A percentile compares a stretch with the other conserved stretches of the same genome.
These are phyloP conservation scores for Tragelaphus buxtoni DNA, from an alignment of 2,113 vertebrate species.

Conservation along the genomic window DNA sequence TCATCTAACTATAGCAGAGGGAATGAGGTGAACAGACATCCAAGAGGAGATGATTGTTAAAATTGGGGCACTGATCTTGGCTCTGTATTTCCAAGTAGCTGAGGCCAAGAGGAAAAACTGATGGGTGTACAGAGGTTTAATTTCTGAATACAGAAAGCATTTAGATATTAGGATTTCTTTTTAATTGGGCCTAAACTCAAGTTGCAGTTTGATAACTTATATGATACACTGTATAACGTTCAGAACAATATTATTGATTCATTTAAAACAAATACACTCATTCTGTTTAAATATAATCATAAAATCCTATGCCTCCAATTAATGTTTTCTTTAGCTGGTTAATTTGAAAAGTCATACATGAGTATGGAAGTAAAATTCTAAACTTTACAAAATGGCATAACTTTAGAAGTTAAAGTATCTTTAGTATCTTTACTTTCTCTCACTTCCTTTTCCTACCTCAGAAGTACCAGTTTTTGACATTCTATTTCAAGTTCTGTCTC, in stretches of 20 bases:
- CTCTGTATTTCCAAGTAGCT: background rate
- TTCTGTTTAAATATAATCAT: background rate
- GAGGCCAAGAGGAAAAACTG: background rate
- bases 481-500: background rate
- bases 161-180: background rate
- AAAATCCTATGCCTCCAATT: background rate
- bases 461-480: background rate
- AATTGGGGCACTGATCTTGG: background rate
- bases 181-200: background rate
- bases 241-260: background rate
- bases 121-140: background rate
- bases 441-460: background rate
- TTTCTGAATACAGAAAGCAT: background rate
- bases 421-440: background rate
- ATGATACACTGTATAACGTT: background rate
- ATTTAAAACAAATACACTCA: background rate
- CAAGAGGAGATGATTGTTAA: background rate
- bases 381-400: background rate
- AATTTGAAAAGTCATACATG: background rate
- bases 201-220: background rate
- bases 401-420: background rate
- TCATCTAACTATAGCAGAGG: conserved; percentile 21
- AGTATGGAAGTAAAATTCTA: background rate
- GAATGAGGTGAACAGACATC: background rate
- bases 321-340: background rate